Base-by-base conservation (phyloP, 2,113 vertebrate species). In the Leuciscus idus region DNA sequence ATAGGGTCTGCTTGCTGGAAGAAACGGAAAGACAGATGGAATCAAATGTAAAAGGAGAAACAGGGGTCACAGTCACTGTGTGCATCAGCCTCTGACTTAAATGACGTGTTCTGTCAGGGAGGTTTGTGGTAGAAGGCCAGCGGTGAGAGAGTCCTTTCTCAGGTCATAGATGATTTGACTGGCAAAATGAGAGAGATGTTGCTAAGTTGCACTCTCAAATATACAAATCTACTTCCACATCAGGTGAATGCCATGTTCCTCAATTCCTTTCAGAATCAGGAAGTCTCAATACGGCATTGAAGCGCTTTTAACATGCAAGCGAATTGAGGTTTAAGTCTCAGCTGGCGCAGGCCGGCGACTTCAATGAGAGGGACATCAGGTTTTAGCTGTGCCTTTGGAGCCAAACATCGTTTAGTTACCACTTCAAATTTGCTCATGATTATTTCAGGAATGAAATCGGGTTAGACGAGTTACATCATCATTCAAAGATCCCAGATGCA, bases 391-490 rank as follows among this genome's bases (percentile, higher is more conserved):
- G 9, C 52, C 68, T 55, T 6, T 8, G 33, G 48, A 76, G 50
- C 68, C 72, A 74, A n/a, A 48, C 76, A 61, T 7, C 62, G 59
- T 83, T 84, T 61, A 74, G 77, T 82, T 50, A 57, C 52, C 39
- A 28, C 52, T 86, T 23, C 8, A 81, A 70, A 86, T 61, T 43
- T 86, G 66, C 43, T 74, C 83, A 62, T 57, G 70, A 64, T 30
- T 84, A 81, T 68, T 81, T 84, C 75, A 52, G 48, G 30, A 84
- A 48, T 43, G 21, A 80, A 81, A 86, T 81, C 43, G 64, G 59
- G 68, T 81, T 84, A 28, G 85, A 76, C 12, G 6, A 6, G 68
- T 88, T 86, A 84, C 88, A 84, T 89, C 85, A 90, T 64, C 36
- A 72, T 46, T 86, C 75, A 19, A 64, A 62, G 76, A 81, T 78